phyloP scores from a whole-genome alignment of 2,888 invertebrate genomes.

The Caprella mutica region DNA sequence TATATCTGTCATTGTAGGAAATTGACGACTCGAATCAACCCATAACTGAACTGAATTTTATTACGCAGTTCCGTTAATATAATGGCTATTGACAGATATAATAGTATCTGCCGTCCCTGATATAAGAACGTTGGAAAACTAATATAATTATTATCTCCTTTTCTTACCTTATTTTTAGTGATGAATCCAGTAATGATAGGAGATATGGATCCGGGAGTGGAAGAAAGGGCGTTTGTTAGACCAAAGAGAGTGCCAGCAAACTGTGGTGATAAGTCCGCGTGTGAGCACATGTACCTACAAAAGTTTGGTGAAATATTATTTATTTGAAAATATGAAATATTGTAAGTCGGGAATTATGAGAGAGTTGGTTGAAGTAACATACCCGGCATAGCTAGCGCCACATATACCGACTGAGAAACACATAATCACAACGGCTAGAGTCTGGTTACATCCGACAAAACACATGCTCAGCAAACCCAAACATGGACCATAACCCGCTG shows the following conservation, averaged over 20 bases:
- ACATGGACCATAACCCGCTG: conserved; percentile 21
- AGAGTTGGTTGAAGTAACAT: too few species aligned
- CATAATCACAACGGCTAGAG: conserved; percentile 20
- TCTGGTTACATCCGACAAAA: conserved; percentile 21
- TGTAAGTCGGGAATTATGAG: too few species aligned
- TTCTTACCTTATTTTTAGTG: conserved; percentile 28
- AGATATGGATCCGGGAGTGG: conserved; percentile 37
- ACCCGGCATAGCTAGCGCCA: conserved; percentile 20
- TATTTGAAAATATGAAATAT: too few species aligned
- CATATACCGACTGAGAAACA: conserved; percentile 18
- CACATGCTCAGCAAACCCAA: conserved; percentile 24
- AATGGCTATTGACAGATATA: too few species aligned
- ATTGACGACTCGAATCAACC: too few species aligned
- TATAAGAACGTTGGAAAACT: too few species aligned
- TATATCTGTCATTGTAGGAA: too few species aligned
- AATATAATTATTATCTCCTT: too few species aligned
- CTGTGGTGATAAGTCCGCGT: conserved; percentile 31
- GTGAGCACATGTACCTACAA: conserved; percentile 22
- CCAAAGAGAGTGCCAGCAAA: conserved; percentile 35
- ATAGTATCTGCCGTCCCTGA: too few species aligned
- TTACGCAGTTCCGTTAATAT: too few species aligned
- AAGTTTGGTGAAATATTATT: too few species aligned
- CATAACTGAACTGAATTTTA: too few species aligned
- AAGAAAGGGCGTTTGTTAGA: conserved; percentile 35
- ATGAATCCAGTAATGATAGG: conserved; percentile 33